A percentile compares a stretch with the other conserved stretches of the same genome.
phyloP scores from a whole-genome alignment of 2,888 invertebrate species.

The Patella depressa region DNA sequence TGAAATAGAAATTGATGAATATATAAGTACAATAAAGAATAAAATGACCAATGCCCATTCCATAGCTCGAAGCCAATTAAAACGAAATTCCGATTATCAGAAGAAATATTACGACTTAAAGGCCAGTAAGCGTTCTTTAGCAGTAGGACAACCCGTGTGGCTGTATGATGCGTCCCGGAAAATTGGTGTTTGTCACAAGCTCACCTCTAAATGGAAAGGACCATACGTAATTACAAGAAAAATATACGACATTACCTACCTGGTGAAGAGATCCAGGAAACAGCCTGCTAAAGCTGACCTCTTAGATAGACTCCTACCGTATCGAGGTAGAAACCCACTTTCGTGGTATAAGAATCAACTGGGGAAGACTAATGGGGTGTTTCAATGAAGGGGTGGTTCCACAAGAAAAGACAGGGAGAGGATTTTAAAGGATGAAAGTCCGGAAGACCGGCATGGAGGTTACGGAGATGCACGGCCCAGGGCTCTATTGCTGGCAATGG shows the following conservation, averaged over 20 bases:
- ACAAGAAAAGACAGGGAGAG: too few species aligned
- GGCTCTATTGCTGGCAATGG: not conserved
- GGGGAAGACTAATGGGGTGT: too few species aligned
- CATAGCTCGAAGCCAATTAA: not conserved
- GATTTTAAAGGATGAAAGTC: not conserved
- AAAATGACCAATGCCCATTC: not conserved
- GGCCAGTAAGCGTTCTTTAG: constrained; percentile 11
- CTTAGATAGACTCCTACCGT: constrained; percentile 27
- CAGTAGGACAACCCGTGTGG: constrained; percentile 23
- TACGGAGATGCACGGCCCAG: not conserved
- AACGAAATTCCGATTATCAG: not conserved
- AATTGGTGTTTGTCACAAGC: constrained; percentile 29
- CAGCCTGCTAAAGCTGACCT: constrained; percentile 27
- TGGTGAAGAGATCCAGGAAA: constrained; percentile 28
- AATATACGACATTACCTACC: constrained; percentile 31
- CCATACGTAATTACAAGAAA: constrained; percentile 28
- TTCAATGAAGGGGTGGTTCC: too few species aligned
- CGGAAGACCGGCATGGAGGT: not conserved
- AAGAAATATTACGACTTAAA: constrained; percentile 29
- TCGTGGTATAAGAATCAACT: constrained; percentile 18
- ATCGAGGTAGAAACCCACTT: constrained; percentile 25
- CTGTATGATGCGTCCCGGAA: constrained; percentile 30
- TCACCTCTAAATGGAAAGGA: constrained; percentile 31
- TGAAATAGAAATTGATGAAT: constrained; percentile 22
- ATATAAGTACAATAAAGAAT: not conserved